Conservation (phyloP, 92 coral and sea anemone genomes). For the Actinernus sp. region DNA sequence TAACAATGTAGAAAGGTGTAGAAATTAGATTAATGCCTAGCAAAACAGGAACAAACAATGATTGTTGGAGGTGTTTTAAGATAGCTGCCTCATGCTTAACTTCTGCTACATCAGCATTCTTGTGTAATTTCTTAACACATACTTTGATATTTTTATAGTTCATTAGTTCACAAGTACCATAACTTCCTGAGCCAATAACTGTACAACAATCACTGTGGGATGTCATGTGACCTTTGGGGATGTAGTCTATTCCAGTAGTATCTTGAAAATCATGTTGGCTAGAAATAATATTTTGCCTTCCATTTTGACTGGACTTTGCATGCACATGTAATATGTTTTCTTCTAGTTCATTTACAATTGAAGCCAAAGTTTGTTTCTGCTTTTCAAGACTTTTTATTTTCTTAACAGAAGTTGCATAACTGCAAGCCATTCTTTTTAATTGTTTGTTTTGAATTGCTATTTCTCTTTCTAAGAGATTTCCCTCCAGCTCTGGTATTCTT, state of each 20-base stretch:
- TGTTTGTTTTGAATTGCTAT: conserved; percentile 6
- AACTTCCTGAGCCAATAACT: conserved; percentile 35
- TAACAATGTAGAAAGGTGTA: conserved; percentile 27
- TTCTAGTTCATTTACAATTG: conserved; percentile 33
- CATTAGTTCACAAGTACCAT: conserved; percentile 48
- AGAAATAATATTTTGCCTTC: not conserved
- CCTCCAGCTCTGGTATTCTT: not conserved
- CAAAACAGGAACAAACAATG: conserved; percentile 40
- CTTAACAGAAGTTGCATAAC: conserved; percentile 6
- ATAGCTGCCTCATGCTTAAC: conserved; percentile 35
- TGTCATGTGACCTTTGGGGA: not conserved
- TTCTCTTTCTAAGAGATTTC: conserved; percentile 11
- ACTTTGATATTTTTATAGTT: conserved; percentile 38
- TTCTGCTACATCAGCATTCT: conserved; percentile 1
- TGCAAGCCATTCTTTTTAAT: conserved; percentile 10
- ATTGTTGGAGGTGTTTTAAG: conserved; percentile 36
- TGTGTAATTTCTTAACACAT: conserved; percentile 40
- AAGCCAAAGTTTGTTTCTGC: conserved; percentile 33
- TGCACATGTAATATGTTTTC: conserved; percentile 5
- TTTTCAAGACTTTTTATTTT: conserved; percentile 25
- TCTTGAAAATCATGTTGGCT: not conserved
- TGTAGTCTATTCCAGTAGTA: conserved; percentile 4
- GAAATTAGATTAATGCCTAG: conserved; percentile 23
- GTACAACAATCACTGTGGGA: not conserved
- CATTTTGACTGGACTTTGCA: conserved; percentile 1